Percentiles rank a stretch among this genome's conserved stretches.
Conservation (phyloP, 2,113 vertebrate genomes). For the Aix galericulata region DNA sequence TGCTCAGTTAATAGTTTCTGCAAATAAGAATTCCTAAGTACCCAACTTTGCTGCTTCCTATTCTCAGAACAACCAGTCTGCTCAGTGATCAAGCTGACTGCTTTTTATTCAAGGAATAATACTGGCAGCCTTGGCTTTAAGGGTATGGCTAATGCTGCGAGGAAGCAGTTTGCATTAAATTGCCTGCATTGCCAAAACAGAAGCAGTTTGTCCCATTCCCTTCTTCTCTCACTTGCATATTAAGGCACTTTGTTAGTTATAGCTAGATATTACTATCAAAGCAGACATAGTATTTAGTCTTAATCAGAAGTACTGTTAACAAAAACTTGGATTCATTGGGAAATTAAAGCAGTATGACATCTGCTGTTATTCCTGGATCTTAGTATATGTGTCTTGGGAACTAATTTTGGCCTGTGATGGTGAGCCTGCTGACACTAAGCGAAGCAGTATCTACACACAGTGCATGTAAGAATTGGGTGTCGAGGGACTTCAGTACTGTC, state of each 20-base stretch:
- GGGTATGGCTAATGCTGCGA: neutral
- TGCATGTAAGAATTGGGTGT: neutral
- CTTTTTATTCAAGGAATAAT: neutral
- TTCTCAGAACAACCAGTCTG: neutral
- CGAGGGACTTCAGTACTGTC: neutral
- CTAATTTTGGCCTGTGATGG: neutral
- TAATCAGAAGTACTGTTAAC: neutral
- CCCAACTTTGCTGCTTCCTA: neutral
- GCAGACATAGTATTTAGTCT: neutral
- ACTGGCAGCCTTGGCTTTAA: neutral
- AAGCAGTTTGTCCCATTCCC: neutral
- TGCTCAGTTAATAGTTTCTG: neutral
- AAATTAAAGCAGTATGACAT: neutral
- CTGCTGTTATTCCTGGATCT: neutral
- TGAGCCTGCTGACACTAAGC: neutral
- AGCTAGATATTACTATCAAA: neutral
- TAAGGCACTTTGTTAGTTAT: neutral
- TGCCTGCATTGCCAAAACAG: neutral
- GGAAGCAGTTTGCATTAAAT: neutral
- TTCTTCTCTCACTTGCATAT: neutral
- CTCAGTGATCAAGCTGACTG: neutral
- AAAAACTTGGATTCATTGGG: neutral
- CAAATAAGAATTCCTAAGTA: neutral
- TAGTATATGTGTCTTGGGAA: neutral
- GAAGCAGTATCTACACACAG: rapidly evolving